Base-by-base conservation (phyloP, 2,888 invertebrate species). In the Amphipoea oculea region DNA sequence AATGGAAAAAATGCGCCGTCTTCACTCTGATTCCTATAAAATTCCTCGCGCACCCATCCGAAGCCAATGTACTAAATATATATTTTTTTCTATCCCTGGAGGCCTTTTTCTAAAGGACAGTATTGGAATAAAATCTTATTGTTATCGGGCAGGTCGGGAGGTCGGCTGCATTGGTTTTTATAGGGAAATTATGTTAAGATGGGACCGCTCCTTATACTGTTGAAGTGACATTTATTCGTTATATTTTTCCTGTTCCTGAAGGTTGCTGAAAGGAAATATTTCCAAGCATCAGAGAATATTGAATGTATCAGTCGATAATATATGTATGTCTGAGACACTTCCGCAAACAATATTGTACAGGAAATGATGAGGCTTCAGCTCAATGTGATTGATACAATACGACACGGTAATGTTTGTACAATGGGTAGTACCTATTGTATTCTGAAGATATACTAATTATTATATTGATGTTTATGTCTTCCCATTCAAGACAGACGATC, bases 91-190 rank as follows among this genome's bases (percentile, higher is more conserved):
- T 51, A 54, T 48, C 42, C 60, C 54, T 67, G 23, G 54, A 65
- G 73, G 71, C 76, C 5, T 77, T 87, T 79, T 67, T 71, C 63
- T 66, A 66, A 72, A 74, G 67, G 66, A 79, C 82, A 85, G 80
- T 82, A 88, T 82, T 81, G 83, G 82, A 79, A 89, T 89, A 88
- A 83, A 87, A 86, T 86, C 63, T 84, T 84, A 87, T 87, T 89
- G 78, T 81, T 86, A 86, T 45, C 45, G 45, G 45, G 11, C 45
- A 45, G 45, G 11, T 45, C 11, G 11, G 45, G 2, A 45, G 73
- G 67, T 68, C 62, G 57, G 48, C 57, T 84, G 79, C 78, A 75
- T 72, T 80, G 76, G 42, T 66, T 45, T 45, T 45, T 81, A 79
- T 83, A 82, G 23, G 48, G 67, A 60, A 76, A 80, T 83, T 81